Percentiles rank a stretch among this genome's conserved stretches.
Conservation (phyloP, 2,888 invertebrate species). For the Panzeria rudis region DNA sequence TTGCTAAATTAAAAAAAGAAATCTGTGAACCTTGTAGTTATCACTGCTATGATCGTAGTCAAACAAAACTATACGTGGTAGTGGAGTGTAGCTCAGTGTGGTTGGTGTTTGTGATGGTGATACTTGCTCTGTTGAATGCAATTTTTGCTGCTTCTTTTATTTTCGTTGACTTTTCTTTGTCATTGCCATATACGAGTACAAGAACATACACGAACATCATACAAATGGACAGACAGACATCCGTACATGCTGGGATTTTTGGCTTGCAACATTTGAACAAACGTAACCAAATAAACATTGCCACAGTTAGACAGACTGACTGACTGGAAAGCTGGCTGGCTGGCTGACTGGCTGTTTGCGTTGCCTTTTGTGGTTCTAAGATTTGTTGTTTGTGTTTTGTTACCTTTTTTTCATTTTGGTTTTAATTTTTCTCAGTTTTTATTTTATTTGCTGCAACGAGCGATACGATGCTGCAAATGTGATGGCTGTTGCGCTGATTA, state of each 20-base stretch:
- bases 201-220: slow-evolving; percentile 51
- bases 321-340: slow-evolving; percentile 15
- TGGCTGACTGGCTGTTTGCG: slow-evolving; percentile 41
- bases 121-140: slow-evolving; percentile 75
- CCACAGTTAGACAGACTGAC: slow-evolving; percentile 55
- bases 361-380: slow-evolving; percentile 51
- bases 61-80: slow-evolving; percentile 56
- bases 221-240: slow-evolving; percentile 34
- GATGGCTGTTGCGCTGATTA: slow-evolving; percentile 76
- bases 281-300: slow-evolving; percentile 44
- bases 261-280: slow-evolving; percentile 66
- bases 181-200: slow-evolving; percentile 56
- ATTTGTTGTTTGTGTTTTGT: slow-evolving; percentile 31
- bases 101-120: slow-evolving; percentile 50
- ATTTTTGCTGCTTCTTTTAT: slow-evolving; percentile 63
- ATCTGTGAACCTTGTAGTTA: slow-evolving; percentile 82
- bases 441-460: slow-evolving; percentile 48
- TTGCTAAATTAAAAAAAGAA: slow-evolving; percentile 76
- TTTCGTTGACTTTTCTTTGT: slow-evolving; percentile 56
- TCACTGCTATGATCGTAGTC: slow-evolving; percentile 77
- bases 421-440: slow-evolving; percentile 43
- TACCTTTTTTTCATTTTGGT: slow-evolving; percentile 11
- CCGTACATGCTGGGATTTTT: slow-evolving; percentile 74
- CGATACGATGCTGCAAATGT: slow-evolving; percentile 72
- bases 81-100: slow-evolving; percentile 17